Percentiles rank a stretch among this genome's conserved stretches.
These are phyloP conservation scores for Villa cingulata DNA, from an alignment of 2,888 invertebrate species.

Conservation along the genomic window DNA sequence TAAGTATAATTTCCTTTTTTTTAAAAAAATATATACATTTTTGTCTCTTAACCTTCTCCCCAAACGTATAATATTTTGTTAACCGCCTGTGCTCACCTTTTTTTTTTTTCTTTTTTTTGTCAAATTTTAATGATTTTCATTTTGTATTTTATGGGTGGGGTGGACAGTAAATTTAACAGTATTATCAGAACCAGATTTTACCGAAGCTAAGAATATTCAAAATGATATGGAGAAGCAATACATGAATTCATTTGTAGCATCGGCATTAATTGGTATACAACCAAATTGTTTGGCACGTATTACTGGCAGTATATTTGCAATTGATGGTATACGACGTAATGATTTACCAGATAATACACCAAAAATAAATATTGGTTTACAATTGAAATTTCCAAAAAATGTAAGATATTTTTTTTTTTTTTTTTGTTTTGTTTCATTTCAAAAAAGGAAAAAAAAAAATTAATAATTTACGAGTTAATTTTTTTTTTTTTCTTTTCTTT, in stretches of 20 bases:
- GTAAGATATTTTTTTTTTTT: conserved; percentile 29
- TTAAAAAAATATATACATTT: no score
- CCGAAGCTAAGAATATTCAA: conserved; percentile 20
- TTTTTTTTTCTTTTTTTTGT: no score
- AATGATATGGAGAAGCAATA: conserved; percentile 21
- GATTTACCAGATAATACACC: conserved; percentile 34
- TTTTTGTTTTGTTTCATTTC: conserved; percentile 4
- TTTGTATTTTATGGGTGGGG: no score
- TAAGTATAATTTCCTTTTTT: no score
- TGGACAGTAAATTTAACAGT: conserved; percentile 26
- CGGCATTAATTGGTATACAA: conserved; percentile 43
- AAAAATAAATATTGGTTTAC: conserved; percentile 74
- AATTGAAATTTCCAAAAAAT: conserved; percentile 80
- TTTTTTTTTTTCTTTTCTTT: no score
- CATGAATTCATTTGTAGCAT: conserved; percentile 22
- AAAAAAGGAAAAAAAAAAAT: conserved; percentile 10
- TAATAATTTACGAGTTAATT: no score
- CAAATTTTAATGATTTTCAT: no score
- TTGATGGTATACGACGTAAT: conserved; percentile 37
- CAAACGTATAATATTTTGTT: no score
- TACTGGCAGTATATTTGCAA: conserved; percentile 69
- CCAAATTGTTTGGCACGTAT: conserved; percentile 64
- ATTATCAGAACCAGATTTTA: conserved; percentile 25
- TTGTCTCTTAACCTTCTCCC: no score
- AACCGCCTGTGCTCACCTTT: no score